Percentiles rank a stretch among this genome's conserved stretches.
Conservation (phyloP, 2,888 invertebrate species). For the Tipula unca region DNA sequence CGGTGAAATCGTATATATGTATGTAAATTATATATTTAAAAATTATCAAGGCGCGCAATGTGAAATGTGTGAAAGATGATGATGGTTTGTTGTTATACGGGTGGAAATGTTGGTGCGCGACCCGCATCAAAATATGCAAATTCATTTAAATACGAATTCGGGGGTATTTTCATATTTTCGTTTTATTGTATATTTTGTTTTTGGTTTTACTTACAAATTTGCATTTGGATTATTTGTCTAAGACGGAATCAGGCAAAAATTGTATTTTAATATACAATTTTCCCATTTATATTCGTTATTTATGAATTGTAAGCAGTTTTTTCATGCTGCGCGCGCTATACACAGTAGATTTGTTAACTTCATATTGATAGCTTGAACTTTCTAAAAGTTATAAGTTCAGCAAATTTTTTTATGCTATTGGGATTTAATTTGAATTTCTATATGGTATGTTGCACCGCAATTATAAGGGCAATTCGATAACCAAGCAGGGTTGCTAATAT, state of each 20-base stretch:
- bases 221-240: not conserved
- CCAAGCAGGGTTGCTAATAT: too few species aligned
- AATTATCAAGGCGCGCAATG: not conserved
- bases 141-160: not conserved
- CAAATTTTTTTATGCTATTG: not conserved
- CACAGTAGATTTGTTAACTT: not conserved
- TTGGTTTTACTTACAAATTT: not conserved
- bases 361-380: not conserved
- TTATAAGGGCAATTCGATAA: too few species aligned
- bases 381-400: not conserved
- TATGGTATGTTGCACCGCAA: too few species aligned
- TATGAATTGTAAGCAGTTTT: not conserved
- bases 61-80: not conserved
- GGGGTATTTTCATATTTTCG: not conserved
- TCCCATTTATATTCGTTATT: not conserved
- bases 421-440: too few species aligned
- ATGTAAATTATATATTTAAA: not conserved
- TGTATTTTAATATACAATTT: not conserved
- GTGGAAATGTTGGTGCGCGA: not conserved
- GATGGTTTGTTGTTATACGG: not conserved
- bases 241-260: not conserved
- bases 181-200: not conserved
- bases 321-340: not conserved
- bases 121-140: not conserved
- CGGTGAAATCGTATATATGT: not conserved